phyloP scores from a whole-genome alignment of 2,113 vertebrate genomes.

The Hippopotamus amphibius region DNA sequence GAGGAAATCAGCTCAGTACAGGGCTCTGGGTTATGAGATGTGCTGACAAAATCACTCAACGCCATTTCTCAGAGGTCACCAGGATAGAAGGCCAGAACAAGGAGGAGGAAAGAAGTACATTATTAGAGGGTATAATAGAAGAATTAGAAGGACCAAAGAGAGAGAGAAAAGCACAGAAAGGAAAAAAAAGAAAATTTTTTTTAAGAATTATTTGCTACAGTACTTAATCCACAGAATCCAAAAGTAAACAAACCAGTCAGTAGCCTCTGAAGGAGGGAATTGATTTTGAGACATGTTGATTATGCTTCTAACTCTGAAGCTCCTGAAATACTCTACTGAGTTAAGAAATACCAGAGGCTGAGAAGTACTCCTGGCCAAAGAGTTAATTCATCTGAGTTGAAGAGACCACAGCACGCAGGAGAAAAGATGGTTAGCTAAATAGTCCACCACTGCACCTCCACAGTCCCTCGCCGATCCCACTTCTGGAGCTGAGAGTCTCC shows the following conservation, averaged over 20 bases:
- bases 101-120: neutral
- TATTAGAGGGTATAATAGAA: neutral
- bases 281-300: constrained; percentile 35
- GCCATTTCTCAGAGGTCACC: neutral
- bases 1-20: constrained; percentile 13
- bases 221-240: constrained; percentile 2
- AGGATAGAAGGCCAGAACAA: neutral
- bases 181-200: neutral
- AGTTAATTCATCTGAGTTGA: neutral
- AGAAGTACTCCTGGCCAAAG: constrained; percentile 1
- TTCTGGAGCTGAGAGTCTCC: neutral
- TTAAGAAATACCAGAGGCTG: constrained; percentile 11
- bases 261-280: neutral
- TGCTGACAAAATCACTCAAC: constrained; percentile 48
- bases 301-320: neutral
- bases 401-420: neutral
- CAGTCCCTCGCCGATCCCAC: neutral
- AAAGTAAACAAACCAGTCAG: constrained; percentile 11
- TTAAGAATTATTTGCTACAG: neutral
- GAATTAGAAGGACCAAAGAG: neutral
- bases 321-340: constrained; percentile 24
- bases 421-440: neutral
- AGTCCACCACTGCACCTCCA: neutral
- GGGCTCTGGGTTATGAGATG: neutral
- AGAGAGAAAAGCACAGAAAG: neutral